phyloP scores from a whole-genome alignment of 2,797 vertebrate species.

The Mus spretus region DNA sequence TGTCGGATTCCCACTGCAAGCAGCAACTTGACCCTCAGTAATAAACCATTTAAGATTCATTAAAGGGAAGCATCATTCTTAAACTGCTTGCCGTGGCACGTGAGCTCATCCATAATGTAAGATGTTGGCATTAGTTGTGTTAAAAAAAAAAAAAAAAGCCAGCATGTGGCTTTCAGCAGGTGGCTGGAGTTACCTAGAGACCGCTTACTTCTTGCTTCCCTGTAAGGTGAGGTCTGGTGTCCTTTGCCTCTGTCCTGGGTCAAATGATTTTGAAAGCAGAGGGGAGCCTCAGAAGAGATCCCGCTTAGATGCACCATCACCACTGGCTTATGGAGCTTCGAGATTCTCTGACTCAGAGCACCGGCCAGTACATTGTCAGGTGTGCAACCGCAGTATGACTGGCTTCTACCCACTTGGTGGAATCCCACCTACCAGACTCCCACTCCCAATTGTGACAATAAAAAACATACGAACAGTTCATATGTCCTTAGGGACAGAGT shows the following conservation, averaged over 20 bases:
- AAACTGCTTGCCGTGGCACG: slow-evolving; percentile 86
- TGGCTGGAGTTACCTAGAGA: slow-evolving; percentile 58
- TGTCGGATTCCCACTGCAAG: slow-evolving; percentile 88
- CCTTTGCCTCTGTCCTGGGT: slow-evolving; percentile 67
- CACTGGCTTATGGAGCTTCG: neutral
- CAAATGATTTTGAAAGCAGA: neutral
- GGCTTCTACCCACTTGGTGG: neutral
- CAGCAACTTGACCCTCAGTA: slow-evolving; percentile 87
- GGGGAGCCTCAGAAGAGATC: neutral
- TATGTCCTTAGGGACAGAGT: neutral
- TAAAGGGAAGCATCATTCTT: slow-evolving; percentile 87
- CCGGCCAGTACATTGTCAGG: neutral
- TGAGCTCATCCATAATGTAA: slow-evolving; percentile 89
- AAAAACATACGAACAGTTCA: neutral
- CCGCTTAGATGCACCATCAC: neutral
- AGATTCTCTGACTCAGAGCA: neutral
- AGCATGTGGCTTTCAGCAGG: slow-evolving; percentile 64
- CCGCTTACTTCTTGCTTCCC: neutral
- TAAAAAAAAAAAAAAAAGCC: slow-evolving; percentile 56
- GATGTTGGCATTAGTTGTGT: slow-evolving; percentile 74
- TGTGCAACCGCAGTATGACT: too few species aligned
- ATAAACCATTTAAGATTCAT: slow-evolving; percentile 90
- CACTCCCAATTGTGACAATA: neutral
- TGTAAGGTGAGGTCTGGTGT: neutral
- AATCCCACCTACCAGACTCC: neutral